These are phyloP conservation scores for Argyra leucocephala DNA, from an alignment of 2,888 invertebrate species.

Conservation along the genomic window DNA sequence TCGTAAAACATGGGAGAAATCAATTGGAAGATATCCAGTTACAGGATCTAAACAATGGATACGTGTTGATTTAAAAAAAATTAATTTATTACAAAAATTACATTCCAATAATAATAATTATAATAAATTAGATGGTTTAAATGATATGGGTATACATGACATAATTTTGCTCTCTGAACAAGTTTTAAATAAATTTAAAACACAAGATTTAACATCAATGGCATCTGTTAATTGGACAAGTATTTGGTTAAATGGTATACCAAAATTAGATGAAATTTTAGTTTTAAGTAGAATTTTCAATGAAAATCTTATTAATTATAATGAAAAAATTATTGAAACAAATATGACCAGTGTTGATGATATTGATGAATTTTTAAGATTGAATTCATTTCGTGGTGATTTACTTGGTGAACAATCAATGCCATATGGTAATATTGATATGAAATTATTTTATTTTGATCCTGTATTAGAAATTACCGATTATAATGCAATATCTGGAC, in stretches of 20 bases:
- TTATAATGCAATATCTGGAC: constrained; percentile 41
- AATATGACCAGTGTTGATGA: constrained; percentile 35
- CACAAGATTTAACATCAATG: constrained; percentile 53
- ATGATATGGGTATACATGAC: constrained; percentile 31
- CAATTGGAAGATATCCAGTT: constrained; percentile 62
- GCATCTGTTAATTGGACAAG: constrained; percentile 48
- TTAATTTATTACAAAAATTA: constrained; percentile 21
- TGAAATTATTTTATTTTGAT: constrained; percentile 41
- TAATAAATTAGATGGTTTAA: constrained; percentile 4
- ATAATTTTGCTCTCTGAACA: constrained; percentile 69
- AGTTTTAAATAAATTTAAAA: constrained; percentile 21
- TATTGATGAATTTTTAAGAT: constrained; percentile 36
- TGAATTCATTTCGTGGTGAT: constrained; percentile 41
- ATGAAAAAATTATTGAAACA: constrained; percentile 30
- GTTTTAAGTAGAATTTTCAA: constrained; percentile 33
- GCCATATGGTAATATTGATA: constrained; percentile 42
- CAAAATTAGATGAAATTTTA: constrained; percentile 37
- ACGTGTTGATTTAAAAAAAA: constrained; percentile 59
- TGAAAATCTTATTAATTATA: constrained; percentile 30
- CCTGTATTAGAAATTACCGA: constrained; percentile 35
- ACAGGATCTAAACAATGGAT: constrained; percentile 86
- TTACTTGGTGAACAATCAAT: constrained; percentile 38
- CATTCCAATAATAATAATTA: constrained; percentile 20
- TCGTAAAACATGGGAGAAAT: constrained; percentile 63
- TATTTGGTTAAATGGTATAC: constrained; percentile 53